Base-by-base conservation (phyloP, 2,888 invertebrate genomes). In the Chironomus riparius region DNA sequence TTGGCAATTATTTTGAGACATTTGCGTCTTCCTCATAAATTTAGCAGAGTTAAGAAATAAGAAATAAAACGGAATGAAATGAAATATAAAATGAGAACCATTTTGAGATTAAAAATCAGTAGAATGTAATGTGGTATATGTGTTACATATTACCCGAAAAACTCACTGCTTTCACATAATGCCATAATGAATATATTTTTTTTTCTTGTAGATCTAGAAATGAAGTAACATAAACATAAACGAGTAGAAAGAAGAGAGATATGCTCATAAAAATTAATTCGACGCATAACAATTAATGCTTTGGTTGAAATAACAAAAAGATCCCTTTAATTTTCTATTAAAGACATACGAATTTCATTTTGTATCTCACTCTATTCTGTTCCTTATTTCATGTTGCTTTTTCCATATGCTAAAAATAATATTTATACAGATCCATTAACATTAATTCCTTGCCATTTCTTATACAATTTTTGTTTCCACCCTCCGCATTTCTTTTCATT, bases 361-460 rank as follows among this genome's bases (percentile, higher is more conserved):
- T 56, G 15, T 65, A 13, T 65, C 22, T 24, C 22, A 21, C 65
- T 65, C 24, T 22, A 56, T 65, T 65, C 65, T 24, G 18, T 68
- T 68, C 28, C 68, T 38, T 38, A 68, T 65, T 65, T 47, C 68
- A 68, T 68, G 38, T 68, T 21, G 22, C 22, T 18, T 61, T 62
- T 56, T 72, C 47, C 74, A 74, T 74, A 74, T 74, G 74, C 74
- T 74, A 68, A 74, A 73, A 74, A 74, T 74, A 74, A 74, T 74
- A 74, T 74, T 74, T 68, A 74, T 74, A 62, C 73, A 73, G 71
- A 73, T 56, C 74, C 74, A 76, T 76, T 76, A 76, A 76, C 61
- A 69, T 68, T 76, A 76, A 69, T 76, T 76, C 76, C 76, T 69
- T 69, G 28, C 68, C 69, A 69, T 76, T 76, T 69, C 76, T 68